Evolutionary conservation across 2,888 invertebrate species (phyloP).

Genomic region (Zelleria hepariella): DNA sequence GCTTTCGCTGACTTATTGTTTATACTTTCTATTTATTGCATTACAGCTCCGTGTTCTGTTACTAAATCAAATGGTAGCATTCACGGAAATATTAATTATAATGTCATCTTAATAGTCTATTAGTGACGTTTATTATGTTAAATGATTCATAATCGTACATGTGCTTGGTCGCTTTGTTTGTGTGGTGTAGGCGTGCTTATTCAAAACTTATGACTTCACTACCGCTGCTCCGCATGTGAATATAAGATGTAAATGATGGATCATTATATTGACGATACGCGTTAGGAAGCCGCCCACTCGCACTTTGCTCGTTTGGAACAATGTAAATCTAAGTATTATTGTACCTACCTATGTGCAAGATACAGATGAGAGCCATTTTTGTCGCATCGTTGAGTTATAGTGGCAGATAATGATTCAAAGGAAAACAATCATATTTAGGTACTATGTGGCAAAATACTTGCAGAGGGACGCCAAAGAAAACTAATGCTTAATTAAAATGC

Average conservation of each 20-base stretch:
- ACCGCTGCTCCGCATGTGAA: neutral
- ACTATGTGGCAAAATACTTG: too few relatives aligned
- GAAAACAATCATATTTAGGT: too few relatives aligned
- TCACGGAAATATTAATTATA: conserved; percentile 34
- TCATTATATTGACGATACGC: neutral
- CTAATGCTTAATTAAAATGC: too few relatives aligned
- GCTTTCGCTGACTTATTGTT: conserved; percentile 69
- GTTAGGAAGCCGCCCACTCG: neutral
- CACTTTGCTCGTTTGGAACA: neutral
- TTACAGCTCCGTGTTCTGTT: conserved; percentile 30
- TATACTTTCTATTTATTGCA: conserved; percentile 67
- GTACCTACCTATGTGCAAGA: neutral
- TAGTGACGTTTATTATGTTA: conserved; percentile 26
- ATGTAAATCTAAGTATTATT: too few relatives aligned
- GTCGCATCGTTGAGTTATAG: neutral
- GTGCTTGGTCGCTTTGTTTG: conserved; percentile 1
- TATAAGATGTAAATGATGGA: neutral
- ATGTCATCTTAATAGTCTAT: conserved; percentile 41
- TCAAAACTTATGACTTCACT: neutral
- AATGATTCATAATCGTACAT: conserved; percentile 1
- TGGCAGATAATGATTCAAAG: neutral
- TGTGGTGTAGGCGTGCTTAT: neutral
- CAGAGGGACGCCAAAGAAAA: too few relatives aligned
- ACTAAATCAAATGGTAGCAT: conserved; percentile 55
- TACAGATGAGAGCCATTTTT: neutral